These are phyloP conservation scores for Leuciscus waleckii DNA, from an alignment of 2,797 vertebrate genomes.

Conservation along the genomic window DNA sequence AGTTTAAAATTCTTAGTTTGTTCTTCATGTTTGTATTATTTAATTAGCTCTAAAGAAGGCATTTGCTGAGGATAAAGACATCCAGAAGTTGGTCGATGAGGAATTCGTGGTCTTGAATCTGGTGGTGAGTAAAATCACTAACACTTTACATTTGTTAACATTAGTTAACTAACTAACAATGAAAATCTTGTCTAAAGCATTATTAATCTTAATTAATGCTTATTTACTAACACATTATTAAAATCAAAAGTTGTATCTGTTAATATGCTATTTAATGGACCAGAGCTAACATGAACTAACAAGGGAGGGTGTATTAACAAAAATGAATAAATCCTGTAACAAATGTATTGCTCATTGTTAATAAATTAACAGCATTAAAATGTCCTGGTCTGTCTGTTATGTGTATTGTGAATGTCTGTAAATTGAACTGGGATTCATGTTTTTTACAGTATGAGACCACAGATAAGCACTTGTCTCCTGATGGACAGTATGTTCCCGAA, in stretches of 20 bases:
- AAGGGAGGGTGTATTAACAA: background rate
- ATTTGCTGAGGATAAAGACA: conserved; percentile 83
- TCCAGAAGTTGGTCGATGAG: conserved; percentile 88
- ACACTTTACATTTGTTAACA: background rate
- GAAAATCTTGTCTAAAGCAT: background rate
- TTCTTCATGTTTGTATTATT: conserved; percentile 16
- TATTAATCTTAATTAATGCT: background rate
- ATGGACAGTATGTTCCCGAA: conserved; percentile 93
- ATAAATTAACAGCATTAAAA: background rate
- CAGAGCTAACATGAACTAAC: background rate
- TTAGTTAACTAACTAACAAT: background rate
- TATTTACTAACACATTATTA: background rate
- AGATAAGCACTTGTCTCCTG: conserved; percentile 93
- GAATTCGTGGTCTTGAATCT: conserved; percentile 92
- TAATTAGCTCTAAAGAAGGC: conserved; percentile 87
- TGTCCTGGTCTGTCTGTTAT: background rate
- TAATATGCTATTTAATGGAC: background rate
- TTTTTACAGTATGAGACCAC: conserved; percentile 90
- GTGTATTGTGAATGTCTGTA: background rate
- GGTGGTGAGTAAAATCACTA: conserved; percentile 78
- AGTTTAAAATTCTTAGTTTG: background rate
- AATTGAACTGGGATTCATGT: conserved; percentile 78
- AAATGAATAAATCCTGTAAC: background rate
- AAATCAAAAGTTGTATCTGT: background rate
- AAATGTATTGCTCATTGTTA: background rate